These are phyloP conservation scores for Agonum fuliginosum DNA, from an alignment of 2,888 invertebrate genomes.

Conservation along the genomic window DNA sequence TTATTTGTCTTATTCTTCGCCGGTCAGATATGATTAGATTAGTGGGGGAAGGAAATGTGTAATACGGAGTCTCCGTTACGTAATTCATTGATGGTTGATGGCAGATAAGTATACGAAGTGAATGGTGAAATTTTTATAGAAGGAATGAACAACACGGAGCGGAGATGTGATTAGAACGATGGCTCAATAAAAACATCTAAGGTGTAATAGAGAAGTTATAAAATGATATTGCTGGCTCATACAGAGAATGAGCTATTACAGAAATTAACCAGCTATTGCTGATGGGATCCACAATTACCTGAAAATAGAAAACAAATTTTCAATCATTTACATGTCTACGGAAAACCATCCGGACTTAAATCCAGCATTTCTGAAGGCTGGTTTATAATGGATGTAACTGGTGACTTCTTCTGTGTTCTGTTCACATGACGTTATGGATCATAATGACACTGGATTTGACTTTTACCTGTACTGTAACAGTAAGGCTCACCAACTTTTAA, in stretches of 20 bases:
- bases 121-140: conserved; percentile 16
- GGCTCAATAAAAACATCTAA: neutral
- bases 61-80: conserved; percentile 39
- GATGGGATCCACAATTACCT: no score
- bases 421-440: no score
- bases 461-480: no score
- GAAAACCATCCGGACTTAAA: no score
- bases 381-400: no score
- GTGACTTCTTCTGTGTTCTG: no score
- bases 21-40: neutral
- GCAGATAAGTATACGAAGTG: conserved; percentile 31
- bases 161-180: neutral
- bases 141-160: neutral
- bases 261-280: conserved; percentile 3
- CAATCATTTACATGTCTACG: no score
- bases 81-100: conserved; percentile 47
- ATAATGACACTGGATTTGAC: no score
- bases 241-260: neutral
- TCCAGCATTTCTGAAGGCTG: no score
- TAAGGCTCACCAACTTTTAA: no score
- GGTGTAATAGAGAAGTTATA: neutral
- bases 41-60: conserved; percentile 30
- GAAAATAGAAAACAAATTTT: no score
- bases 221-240: neutral
- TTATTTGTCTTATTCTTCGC: neutral